Conservation (phyloP, 2,888 invertebrate species). For the Andricus quercusramuli region DNA sequence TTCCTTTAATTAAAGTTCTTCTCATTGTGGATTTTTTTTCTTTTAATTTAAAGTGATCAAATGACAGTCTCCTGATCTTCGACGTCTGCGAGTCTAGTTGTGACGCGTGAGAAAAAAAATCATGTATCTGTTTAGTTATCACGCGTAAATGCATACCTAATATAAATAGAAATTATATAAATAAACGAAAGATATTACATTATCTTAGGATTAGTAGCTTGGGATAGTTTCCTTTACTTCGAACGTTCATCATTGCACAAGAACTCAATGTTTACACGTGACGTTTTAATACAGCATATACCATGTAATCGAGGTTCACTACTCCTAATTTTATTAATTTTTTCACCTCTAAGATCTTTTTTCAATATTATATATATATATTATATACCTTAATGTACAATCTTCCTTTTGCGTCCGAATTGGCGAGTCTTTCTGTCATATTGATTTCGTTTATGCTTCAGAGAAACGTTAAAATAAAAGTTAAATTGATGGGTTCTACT, state of each 20-base stretch:
- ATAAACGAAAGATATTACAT: conserved; percentile 74
- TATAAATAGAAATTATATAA: conserved; percentile 76
- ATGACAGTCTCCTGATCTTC: conserved; percentile 73
- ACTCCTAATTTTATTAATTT: conserved; percentile 75
- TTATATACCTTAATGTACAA: conserved; percentile 72
- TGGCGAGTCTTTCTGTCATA: conserved; percentile 56
- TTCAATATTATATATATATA: conserved; percentile 63
- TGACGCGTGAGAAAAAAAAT: conserved; percentile 66
- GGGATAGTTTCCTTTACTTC: conserved; percentile 74
- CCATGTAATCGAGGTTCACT: conserved; percentile 68
- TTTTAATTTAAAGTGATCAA: background rate
- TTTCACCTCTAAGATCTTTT: conserved; percentile 72
- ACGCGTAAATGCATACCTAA: conserved; percentile 75
- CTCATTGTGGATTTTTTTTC: background rate
- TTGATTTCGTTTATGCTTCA: conserved; percentile 37
- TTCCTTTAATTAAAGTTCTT: background rate
- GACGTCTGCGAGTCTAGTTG: conserved; percentile 60
- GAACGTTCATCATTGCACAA: conserved; percentile 52
- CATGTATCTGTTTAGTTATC: conserved; percentile 77
- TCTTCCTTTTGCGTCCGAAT: conserved; percentile 44
- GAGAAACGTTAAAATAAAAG: background rate
- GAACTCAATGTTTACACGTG: conserved; percentile 46
- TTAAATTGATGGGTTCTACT: background rate
- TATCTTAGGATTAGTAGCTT: conserved; percentile 78
- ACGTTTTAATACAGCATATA: conserved; percentile 55